These are phyloP conservation scores for Stenolophus ochropezus DNA, from an alignment of 2,888 invertebrate species.

Conservation along the genomic window DNA sequence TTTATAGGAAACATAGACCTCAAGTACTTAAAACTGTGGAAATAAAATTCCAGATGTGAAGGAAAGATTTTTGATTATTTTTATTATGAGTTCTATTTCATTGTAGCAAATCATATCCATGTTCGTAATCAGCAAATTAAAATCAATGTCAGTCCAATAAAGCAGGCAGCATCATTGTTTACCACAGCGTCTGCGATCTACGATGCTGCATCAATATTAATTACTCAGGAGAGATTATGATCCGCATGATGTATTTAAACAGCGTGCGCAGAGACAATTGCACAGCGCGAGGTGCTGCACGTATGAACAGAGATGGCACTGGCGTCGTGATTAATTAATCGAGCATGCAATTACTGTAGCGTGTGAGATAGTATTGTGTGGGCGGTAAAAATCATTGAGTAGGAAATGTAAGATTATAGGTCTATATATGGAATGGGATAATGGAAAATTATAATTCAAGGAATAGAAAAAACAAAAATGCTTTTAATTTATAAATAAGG, in stretches of 20 bases:
- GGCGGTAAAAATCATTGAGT: background rate
- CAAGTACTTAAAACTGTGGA: no score
- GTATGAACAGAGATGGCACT: background rate
- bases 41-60: no score
- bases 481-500: no score
- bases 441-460: no score
- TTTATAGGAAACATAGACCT: no score
- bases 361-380: background rate
- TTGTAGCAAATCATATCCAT: background rate
- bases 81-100: no score
- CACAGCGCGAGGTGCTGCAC: background rate
- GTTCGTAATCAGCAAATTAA: background rate
- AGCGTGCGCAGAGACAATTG: background rate
- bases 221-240: background rate
- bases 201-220: background rate
- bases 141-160: background rate
- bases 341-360: background rate
- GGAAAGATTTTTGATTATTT: no score
- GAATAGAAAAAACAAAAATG: no score
- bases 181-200: background rate
- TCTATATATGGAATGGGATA: no score
- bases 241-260: background rate
- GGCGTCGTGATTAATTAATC: background rate
- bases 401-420: background rate
- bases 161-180: background rate